Percentiles rank a stretch among this genome's conserved stretches.
Conservation (phyloP, 2,797 vertebrate species). For the Caiman crocodilus region DNA sequence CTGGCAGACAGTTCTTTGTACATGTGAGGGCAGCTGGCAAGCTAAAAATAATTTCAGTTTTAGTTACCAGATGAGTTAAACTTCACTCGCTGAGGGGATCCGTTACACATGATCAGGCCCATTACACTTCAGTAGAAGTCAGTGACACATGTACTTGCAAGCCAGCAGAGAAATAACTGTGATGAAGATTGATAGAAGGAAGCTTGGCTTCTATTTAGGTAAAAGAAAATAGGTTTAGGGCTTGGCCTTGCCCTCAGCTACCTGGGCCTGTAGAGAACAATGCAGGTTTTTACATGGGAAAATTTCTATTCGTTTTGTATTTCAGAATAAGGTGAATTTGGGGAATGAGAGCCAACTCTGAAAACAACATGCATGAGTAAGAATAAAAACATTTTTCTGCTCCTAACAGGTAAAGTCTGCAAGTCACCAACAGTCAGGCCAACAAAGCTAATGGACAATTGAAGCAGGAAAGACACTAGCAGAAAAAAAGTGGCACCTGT, state of each 20-base stretch:
- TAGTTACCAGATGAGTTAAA: conserved; percentile 15
- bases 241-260: neutral
- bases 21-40: neutral
- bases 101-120: neutral
- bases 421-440: neutral
- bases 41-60: neutral
- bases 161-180: neutral
- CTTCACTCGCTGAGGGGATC: neutral
- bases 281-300: neutral
- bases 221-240: neutral
- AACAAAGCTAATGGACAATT: neutral
- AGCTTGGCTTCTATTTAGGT: neutral
- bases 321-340: neutral
- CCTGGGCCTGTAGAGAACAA: neutral
- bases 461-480: neutral
- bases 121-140: neutral
- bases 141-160: neutral
- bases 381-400: neutral
- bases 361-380: neutral
- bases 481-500: neutral
- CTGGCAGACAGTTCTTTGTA: conserved; percentile 16
- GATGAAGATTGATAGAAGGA: neutral
- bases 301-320: neutral
- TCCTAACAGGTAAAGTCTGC: neutral
- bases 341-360: neutral